Evolutionary conservation across 2,113 vertebrate species (phyloP).

Genomic region (Elgaria multicarinata): DNA sequence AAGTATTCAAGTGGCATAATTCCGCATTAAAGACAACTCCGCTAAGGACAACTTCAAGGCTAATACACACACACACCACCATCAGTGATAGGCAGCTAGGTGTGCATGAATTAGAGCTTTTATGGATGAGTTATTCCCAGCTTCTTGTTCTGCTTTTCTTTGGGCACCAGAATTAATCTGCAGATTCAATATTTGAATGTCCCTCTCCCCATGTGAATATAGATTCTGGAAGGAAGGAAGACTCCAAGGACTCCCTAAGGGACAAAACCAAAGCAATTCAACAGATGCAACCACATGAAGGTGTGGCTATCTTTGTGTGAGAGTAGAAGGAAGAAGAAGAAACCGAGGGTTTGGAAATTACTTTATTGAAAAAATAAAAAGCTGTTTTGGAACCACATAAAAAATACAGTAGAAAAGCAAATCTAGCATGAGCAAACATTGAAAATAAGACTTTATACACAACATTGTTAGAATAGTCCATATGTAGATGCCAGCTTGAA

Average conservation of each 20-base stretch:
- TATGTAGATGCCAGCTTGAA: slow-evolving; percentile 4
- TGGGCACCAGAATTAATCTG: neutral
- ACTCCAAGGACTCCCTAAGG: neutral
- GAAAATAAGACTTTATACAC: slow-evolving; percentile 2
- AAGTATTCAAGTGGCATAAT: neutral
- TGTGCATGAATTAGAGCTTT: neutral
- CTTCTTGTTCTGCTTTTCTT: neutral
- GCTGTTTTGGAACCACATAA: slow-evolving; percentile 26
- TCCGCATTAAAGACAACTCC: neutral
- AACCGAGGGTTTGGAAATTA: neutral
- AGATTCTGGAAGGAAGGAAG: neutral
- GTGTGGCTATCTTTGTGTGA: neutral
- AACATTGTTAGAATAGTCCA: neutral
- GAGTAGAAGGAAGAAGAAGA: neutral
- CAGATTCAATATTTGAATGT: neutral
- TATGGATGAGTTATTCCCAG: neutral
- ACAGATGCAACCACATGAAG: neutral
- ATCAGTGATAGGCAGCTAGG: neutral
- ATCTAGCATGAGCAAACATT: neutral
- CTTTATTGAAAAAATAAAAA: slow-evolving; percentile 50
- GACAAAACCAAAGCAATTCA: neutral
- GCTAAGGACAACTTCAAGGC: neutral
- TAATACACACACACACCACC: neutral
- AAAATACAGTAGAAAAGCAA: slow-evolving; percentile 38
- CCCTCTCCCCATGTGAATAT: neutral